These are phyloP conservation scores for Eunapius fragilis DNA, from an alignment of 37 sponge, comb jelly and placozoan genomes.

Conservation along the genomic window DNA sequence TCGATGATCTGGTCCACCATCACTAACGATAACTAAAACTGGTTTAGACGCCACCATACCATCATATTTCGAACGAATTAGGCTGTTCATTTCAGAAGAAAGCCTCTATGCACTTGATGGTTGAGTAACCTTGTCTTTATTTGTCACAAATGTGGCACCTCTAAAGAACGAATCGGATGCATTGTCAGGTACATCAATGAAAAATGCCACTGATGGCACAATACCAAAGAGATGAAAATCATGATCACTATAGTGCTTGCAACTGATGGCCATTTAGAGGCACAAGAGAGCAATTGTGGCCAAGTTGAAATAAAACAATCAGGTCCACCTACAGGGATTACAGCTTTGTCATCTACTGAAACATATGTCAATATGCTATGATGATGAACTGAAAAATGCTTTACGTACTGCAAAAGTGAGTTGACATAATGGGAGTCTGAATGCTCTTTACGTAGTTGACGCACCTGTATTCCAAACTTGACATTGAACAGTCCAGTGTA, in stretches of 20 bases:
- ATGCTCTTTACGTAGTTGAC: conserved; percentile 23
- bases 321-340: conserved; percentile 37
- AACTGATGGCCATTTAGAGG: not conserved
- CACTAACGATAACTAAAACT: not conserved
- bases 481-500: conserved; percentile 51
- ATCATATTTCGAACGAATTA: not conserved
- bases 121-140: conserved; percentile 23
- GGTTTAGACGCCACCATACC: not conserved
- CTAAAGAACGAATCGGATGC: conserved; percentile 21
- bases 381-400: conserved; percentile 3
- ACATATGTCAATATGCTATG: not conserved
- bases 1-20: conserved; percentile 20
- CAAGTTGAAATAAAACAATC: conserved; percentile 10
- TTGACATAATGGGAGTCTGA: conserved; percentile 25
- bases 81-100: not conserved
- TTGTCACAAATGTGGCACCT: conserved; percentile 24
- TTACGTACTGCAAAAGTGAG: not conserved
- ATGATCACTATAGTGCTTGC: conserved; percentile 26
- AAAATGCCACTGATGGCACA: conserved; percentile 33
- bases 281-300: conserved; percentile 1
- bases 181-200: conserved; percentile 9
- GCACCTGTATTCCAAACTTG: conserved; percentile 27
- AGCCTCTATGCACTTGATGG: conserved; percentile 14
- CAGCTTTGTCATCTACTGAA: conserved; percentile 39
- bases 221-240: conserved; percentile 28